These are phyloP conservation scores for Eulemur rubriventer DNA, from an alignment of 2,797 vertebrate genomes.

Conservation along the genomic window DNA sequence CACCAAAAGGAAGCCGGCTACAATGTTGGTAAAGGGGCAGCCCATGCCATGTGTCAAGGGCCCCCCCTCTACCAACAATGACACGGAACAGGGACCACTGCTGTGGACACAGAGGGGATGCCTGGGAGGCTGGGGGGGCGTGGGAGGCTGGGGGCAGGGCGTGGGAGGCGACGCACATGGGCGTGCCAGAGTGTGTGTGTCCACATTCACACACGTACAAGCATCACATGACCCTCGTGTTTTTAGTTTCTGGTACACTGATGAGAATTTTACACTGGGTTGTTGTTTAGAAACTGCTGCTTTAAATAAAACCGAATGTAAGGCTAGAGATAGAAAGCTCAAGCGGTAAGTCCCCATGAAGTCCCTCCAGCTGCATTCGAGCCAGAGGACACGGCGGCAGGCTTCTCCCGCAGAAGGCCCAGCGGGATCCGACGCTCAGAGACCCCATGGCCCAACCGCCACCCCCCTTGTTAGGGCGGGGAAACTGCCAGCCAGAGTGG, in stretches of 20 bases:
- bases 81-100: accelerated
- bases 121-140: accelerated
- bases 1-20: background rate
- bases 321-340: background rate
- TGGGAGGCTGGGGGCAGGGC: too few relatives aligned
- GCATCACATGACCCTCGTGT: accelerated
- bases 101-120: accelerated
- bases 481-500: background rate
- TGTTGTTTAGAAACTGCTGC: background rate
- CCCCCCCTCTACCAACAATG: background rate
- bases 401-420: background rate
- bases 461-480: background rate
- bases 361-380: background rate
- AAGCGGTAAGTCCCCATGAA: background rate
- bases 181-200: accelerated
- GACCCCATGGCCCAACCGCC: accelerated
- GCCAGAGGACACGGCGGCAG: background rate
- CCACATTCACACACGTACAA: accelerated
- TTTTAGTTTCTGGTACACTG: background rate
- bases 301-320: background rate
- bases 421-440: background rate
- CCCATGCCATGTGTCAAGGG: background rate
- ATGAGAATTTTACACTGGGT: background rate
- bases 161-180: accelerated
- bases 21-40: background rate